These are phyloP conservation scores for Callimorpha dominula DNA, from an alignment of 2,888 invertebrate species.

Conservation along the genomic window DNA sequence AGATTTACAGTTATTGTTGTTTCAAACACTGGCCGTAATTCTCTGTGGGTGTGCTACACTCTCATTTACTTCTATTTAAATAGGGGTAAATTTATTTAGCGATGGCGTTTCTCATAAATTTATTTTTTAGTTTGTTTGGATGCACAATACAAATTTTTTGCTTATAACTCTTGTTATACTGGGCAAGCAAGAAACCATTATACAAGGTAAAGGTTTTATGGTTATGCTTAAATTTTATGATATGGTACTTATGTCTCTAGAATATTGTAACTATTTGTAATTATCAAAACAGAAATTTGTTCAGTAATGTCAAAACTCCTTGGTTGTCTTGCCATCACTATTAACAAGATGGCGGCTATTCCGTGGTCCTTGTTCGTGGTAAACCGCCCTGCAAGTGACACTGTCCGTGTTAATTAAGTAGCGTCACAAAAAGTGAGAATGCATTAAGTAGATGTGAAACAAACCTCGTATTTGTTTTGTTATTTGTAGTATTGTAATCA, in stretches of 20 bases:
- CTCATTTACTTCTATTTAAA: slow-evolving; percentile 20
- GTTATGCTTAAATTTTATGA: not conserved
- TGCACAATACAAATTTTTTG: not conserved
- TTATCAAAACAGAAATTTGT: not conserved
- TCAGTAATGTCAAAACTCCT: not conserved
- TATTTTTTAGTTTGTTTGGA: not conserved
- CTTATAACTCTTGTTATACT: not conserved
- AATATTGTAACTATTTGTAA: not conserved
- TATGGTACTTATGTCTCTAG: not conserved
- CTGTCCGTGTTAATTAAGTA: slow-evolving; percentile 45
- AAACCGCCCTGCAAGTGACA: slow-evolving; percentile 39
- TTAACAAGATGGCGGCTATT: slow-evolving; percentile 42
- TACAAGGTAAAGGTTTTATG: not conserved
- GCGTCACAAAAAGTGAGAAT: slow-evolving; percentile 42
- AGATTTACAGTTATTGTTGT: slow-evolving; percentile 55
- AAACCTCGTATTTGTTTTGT: slow-evolving; percentile 23
- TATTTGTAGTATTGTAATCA: slow-evolving; percentile 21
- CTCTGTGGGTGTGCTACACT: slow-evolving; percentile 30
- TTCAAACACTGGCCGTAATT: slow-evolving; percentile 40
- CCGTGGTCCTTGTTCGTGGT: slow-evolving; percentile 32
- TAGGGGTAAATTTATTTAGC: slow-evolving; percentile 7
- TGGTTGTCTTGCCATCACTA: slow-evolving; percentile 36
- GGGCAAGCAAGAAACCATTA: not conserved
- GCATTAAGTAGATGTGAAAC: slow-evolving; percentile 17
- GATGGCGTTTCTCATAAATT: slow-evolving; percentile 6